phyloP scores from a whole-genome alignment of 1,140 invertebrate species.

The Colletes gigas region DNA sequence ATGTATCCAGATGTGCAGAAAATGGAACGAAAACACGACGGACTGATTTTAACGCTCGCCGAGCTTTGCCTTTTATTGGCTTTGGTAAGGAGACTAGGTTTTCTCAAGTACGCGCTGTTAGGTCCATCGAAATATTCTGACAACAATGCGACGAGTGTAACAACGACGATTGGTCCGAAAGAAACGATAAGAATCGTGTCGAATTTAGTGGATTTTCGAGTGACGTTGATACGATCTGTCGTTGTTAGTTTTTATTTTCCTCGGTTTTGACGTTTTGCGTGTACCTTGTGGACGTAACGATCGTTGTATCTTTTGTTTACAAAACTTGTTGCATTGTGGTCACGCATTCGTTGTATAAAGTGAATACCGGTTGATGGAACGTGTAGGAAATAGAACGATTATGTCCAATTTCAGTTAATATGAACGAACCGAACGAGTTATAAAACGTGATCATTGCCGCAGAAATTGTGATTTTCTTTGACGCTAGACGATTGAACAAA shows the following conservation, averaged over 20 bases:
- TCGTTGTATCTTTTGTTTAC: background rate
- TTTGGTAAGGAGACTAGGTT: constrained; percentile 1
- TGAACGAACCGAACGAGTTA: background rate
- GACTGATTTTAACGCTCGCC: background rate
- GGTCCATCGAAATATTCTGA: too few relatives aligned
- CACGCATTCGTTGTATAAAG: background rate
- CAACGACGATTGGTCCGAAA: background rate
- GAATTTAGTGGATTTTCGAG: too few relatives aligned
- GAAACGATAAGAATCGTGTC: too few relatives aligned
- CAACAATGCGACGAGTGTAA: too few relatives aligned
- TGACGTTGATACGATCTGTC: background rate
- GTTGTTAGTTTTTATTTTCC: background rate
- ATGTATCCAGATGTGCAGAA: background rate
- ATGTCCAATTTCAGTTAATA: too few relatives aligned
- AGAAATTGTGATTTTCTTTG: background rate
- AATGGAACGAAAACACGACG: background rate
- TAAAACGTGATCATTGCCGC: background rate
- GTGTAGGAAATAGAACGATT: too few relatives aligned
- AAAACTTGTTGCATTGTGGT: background rate
- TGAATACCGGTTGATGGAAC: background rate
- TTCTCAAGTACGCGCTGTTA: background rate
- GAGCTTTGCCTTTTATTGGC: background rate
- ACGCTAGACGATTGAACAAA: background rate
- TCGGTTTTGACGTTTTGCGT: too few relatives aligned
- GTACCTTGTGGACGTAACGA: too few relatives aligned